Percentiles rank a stretch among this genome's conserved stretches.
Conservation (phyloP, 2,113 vertebrate genomes). For the Zapornia atra region DNA sequence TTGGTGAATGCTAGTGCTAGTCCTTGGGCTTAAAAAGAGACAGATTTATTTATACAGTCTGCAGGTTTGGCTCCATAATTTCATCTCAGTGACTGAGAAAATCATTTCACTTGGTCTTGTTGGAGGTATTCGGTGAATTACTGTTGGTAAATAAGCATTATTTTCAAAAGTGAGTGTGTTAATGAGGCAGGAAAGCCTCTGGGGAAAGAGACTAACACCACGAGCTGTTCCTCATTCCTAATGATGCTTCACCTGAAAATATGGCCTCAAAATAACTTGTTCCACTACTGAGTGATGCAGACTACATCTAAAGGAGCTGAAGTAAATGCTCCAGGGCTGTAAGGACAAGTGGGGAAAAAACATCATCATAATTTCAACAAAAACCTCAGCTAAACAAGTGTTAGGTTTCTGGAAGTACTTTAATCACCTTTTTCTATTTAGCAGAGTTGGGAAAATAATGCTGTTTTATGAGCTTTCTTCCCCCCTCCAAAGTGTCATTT, state of each 20-base stretch:
- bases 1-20: not conserved
- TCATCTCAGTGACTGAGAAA: not conserved
- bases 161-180: not conserved
- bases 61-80: not conserved
- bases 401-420: slow-evolving; percentile 27
- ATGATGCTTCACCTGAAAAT: not conserved
- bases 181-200: not conserved
- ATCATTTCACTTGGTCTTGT: not conserved
- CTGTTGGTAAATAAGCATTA: not conserved
- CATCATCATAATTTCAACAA: not conserved
- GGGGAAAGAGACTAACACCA: not conserved
- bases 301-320: not conserved
- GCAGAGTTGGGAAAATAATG: slow-evolving; percentile 27
- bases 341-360: not conserved
- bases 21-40: not conserved
- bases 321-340: not conserved
- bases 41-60: not conserved
- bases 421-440: slow-evolving; percentile 34
- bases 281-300: not conserved
- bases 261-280: not conserved
- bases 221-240: not conserved
- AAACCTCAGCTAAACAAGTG: slow-evolving; percentile 13
- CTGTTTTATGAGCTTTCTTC: not conserved
- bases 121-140: not conserved
- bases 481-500: slow-evolving; percentile 1